These are phyloP conservation scores for Tupiocoris notatus DNA, from an alignment of 2,888 invertebrate species.

Conservation along the genomic window DNA sequence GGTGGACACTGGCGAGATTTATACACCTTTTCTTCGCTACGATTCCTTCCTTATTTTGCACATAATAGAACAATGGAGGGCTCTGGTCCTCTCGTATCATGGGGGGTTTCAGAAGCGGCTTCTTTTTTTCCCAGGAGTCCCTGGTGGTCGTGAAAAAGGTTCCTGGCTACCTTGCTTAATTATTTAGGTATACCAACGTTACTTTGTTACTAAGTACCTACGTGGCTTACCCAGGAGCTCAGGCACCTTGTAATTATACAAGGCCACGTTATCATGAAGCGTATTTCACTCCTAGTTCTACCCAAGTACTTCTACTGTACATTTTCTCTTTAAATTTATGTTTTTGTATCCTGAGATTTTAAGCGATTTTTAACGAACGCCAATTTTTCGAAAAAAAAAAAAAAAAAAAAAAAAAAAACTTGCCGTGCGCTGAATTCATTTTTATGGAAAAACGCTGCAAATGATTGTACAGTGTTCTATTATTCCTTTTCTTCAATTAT, in stretches of 20 bases:
- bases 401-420: too few relatives aligned
- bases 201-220: background rate
- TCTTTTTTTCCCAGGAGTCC: background rate
- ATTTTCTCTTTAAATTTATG: too few relatives aligned
- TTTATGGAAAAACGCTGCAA: too few relatives aligned
- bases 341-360: too few relatives aligned
- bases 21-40: constrained; percentile 36
- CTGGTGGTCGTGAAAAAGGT: background rate
- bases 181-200: background rate
- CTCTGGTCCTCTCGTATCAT: background rate
- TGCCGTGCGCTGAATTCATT: too few relatives aligned
- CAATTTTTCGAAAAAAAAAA: too few relatives aligned
- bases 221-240: background rate
- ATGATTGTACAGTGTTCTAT: too few relatives aligned
- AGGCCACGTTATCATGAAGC: too few relatives aligned
- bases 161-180: background rate
- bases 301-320: too few relatives aligned
- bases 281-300: too few relatives aligned
- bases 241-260: background rate
- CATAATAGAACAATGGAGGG: constrained; percentile 44
- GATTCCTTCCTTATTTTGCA: constrained; percentile 39
- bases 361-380: too few relatives aligned
- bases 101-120: background rate
- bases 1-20: constrained; percentile 9
- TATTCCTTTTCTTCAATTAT: too few relatives aligned